These are phyloP conservation scores for Drosophila auraria DNA, from an alignment of 1,140 invertebrate species.

Conservation along the genomic window DNA sequence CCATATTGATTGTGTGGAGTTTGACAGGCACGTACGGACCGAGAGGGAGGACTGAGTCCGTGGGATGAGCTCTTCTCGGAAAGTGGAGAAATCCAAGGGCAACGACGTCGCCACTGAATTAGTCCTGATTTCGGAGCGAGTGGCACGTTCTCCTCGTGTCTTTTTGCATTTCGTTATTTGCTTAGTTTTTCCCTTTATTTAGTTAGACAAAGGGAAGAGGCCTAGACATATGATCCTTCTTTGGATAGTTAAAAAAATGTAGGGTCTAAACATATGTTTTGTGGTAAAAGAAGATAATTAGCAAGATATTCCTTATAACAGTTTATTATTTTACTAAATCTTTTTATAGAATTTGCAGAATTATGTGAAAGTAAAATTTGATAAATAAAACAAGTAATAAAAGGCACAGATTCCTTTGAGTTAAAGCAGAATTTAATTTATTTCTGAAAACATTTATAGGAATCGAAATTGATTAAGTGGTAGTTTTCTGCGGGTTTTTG, in stretches of 20 bases:
- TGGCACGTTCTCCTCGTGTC: constrained; percentile 44
- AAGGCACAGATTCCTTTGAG: no score
- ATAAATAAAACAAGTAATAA: no score
- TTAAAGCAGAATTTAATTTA: no score
- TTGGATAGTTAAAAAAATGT: background rate
- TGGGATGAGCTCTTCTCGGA: background rate
- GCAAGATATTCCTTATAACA: no score
- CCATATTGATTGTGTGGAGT: constrained; percentile 46
- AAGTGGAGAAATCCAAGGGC: constrained; percentile 7
- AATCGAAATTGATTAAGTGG: no score
- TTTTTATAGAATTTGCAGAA: no score
- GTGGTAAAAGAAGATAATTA: no score
- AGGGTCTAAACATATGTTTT: background rate
- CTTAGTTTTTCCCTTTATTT: constrained; percentile 17
- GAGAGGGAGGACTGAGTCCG: background rate
- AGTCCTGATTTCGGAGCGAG: constrained; percentile 63
- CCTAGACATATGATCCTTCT: constrained; percentile 1
- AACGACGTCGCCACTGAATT: constrained; percentile 40
- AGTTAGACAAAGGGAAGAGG: constrained; percentile 5
- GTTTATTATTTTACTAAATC: no score
- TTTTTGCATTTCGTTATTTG: constrained; percentile 28
- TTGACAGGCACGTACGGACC: constrained; percentile 55
- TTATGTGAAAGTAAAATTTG: no score
- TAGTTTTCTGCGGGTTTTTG: background rate
- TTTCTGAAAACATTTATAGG: no score